Base-by-base conservation (phyloP, 1,140 invertebrate genomes). In the Galleria mellonella region DNA sequence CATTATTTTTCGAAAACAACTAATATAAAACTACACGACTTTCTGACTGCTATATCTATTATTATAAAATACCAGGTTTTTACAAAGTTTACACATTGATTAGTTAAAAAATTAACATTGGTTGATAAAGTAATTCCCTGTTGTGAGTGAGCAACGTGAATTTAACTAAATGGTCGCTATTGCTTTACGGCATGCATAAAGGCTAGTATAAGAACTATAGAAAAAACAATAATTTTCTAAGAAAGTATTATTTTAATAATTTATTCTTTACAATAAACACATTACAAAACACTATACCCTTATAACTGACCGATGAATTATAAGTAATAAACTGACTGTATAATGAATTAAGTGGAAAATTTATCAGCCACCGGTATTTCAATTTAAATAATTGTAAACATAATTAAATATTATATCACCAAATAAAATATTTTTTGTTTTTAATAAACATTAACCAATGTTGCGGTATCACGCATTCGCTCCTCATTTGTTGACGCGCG, bases 211-310 rank as follows among this genome's bases (percentile, higher is more conserved):
- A 54, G 27, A 55, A 47, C 44, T 43, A 55, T 41, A 49, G 43
- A 46, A 51, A 23, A 23, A n/a, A 37, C 42, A 51, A 70, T 57
- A 49, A 53, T 72, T 58, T 43, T 47, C 52, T 63, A 72, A 35
- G 43, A 66, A 66, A 68, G 47, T 61, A 62, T 69, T 51, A 57
- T 53, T 68, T 56, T 43, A 71, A 74, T 74, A 74, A 74, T 71
- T 72, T 72, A 67, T 53, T 56, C 43, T 68, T 70, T 73, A 71
- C 58, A 77, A 61, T 73, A 68, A 69, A 74, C 64, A 73, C 65
- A 59, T 73, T 82, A 78, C 56, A 75, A 77, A 71, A 72, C 65
- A 71, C 63, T 66, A 63, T 77, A 75, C 62, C 63, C 72, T 74
- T 74, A 76, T 44, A 67, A 52, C 58, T 68, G 63, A 74, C 55